These are phyloP conservation scores for Mesodorylaimus sp. DNA, from an alignment of 2,888 invertebrate genomes.

Conservation along the genomic window DNA sequence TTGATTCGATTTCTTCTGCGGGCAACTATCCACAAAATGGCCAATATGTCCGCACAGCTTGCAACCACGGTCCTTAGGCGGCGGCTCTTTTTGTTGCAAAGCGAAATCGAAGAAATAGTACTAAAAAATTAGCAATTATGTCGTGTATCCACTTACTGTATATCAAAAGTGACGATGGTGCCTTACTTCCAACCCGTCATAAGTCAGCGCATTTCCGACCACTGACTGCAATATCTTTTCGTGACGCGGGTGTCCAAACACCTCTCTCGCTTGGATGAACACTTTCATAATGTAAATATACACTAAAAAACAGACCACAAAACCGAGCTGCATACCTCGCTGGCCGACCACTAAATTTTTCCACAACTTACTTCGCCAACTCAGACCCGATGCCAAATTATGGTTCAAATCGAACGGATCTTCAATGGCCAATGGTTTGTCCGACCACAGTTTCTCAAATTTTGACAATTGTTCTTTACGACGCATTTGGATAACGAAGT, in stretches of 20 bases:
- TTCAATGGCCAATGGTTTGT: slow-evolving; percentile 41
- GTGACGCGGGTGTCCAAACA: slow-evolving; percentile 30
- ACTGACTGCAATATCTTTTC: neutral
- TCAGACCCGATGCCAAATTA: slow-evolving; percentile 41
- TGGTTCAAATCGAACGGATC: slow-evolving; percentile 44
- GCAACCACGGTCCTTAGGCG: slow-evolving; percentile 40
- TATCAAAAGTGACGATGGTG: neutral
- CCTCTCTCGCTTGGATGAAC: slow-evolving; percentile 30
- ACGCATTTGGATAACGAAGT: slow-evolving; percentile 17
- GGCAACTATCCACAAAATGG: slow-evolving; percentile 38
- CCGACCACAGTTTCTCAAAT: slow-evolving; percentile 42
- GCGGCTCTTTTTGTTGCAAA: slow-evolving; percentile 32
- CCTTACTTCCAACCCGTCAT: neutral
- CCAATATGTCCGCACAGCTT: slow-evolving; percentile 40
- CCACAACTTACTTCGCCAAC: slow-evolving; percentile 37
- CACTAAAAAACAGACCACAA: slow-evolving; percentile 31
- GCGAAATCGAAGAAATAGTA: slow-evolving; percentile 33
- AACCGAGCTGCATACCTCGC: neutral
- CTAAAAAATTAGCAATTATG: slow-evolving; percentile 17
- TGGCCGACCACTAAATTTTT: neutral
- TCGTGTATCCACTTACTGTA: neutral
- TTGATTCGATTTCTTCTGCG: no score
- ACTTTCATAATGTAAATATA: slow-evolving; percentile 35
- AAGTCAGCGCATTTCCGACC: neutral
- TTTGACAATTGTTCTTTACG: slow-evolving; percentile 29